Conservation (phyloP, 2,888 invertebrate genomes). For the Physocephala rufipes region DNA sequence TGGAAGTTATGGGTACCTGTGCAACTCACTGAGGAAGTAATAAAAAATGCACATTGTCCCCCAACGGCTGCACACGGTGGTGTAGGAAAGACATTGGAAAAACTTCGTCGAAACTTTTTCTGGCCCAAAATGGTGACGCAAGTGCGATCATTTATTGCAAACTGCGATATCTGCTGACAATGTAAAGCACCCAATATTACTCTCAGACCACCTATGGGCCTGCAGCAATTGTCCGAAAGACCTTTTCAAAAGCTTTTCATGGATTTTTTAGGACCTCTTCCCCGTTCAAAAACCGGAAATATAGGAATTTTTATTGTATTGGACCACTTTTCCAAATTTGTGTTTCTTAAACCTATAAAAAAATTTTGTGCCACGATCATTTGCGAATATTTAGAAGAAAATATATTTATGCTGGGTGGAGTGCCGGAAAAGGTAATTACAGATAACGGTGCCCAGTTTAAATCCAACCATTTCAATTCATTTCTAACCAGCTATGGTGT, state of each 20-base stretch:
- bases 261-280: constrained; percentile 28
- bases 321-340: constrained; percentile 32
- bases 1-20: constrained; percentile 34
- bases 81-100: too few species aligned
- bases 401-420: constrained; percentile 29
- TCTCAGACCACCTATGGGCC: constrained; percentile 10
- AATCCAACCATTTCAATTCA: constrained; percentile 17
- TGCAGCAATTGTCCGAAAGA: not conserved
- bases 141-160: constrained; percentile 19
- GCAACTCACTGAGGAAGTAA: constrained; percentile 8
- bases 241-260: constrained; percentile 24
- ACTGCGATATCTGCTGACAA: constrained; percentile 19
- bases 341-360: not conserved
- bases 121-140: too few species aligned
- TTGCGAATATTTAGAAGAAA: constrained; percentile 24
- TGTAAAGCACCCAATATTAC: constrained; percentile 10
- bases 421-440: constrained; percentile 34
- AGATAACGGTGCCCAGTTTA: constrained; percentile 37
- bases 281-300: constrained; percentile 20
- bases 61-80: constrained; percentile 25
- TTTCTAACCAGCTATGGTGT: constrained; percentile 35
- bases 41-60: constrained; percentile 35
- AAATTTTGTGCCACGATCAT: constrained; percentile 23
- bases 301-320: constrained; percentile 23
- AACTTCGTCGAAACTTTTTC: too few species aligned